phyloP scores from a whole-genome alignment of 2,797 vertebrate genomes.

The Borostomias antarcticus region DNA sequence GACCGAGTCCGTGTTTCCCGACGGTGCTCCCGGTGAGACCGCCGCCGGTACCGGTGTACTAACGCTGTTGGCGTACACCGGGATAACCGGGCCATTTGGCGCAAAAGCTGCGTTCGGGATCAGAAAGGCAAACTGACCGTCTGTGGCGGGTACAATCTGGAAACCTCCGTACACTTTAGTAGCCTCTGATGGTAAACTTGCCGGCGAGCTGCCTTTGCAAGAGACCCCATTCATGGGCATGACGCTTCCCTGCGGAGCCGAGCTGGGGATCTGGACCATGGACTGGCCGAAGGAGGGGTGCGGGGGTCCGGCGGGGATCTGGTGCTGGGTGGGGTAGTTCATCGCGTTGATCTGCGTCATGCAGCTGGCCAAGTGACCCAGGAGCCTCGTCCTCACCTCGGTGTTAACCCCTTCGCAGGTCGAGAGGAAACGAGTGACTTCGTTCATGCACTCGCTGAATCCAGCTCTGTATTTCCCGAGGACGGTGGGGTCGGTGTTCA shows the following conservation, averaged over 20 bases:
- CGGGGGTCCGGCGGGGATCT: slow-evolving; percentile 79
- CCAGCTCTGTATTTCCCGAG: slow-evolving; percentile 96
- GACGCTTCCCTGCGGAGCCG: slow-evolving; percentile 76
- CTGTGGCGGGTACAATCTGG: slow-evolving; percentile 93
- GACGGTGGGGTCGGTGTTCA: slow-evolving; percentile 93
- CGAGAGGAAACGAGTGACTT: slow-evolving; percentile 97
- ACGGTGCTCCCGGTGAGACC: slow-evolving; percentile 83
- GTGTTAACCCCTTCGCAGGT: slow-evolving; percentile 97
- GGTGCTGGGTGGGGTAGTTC: slow-evolving; percentile 90
- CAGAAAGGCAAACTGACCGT: slow-evolving; percentile 98
- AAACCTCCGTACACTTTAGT: slow-evolving; percentile 93
- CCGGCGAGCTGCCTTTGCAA: slow-evolving; percentile 81
- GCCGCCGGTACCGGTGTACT: slow-evolving; percentile 77
- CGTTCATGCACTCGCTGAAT: slow-evolving; percentile 98
- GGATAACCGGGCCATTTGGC: slow-evolving; percentile 87
- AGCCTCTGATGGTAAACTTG: slow-evolving; percentile 76
- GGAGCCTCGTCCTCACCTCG: slow-evolving; percentile 93
- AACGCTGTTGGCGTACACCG: slow-evolving; percentile 85
- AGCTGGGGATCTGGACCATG: slow-evolving; percentile 81
- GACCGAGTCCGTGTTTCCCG: slow-evolving; percentile 89
- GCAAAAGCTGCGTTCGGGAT: slow-evolving; percentile 93
- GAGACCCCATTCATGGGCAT: slow-evolving; percentile 82
- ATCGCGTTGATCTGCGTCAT: slow-evolving; percentile 98
- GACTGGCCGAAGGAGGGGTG: slow-evolving; percentile 82
- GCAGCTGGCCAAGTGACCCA: slow-evolving; percentile 95